Evolutionary conservation across 2,113 vertebrate genomes (phyloP).

Genomic region (Scartelaos histophorus): DNA sequence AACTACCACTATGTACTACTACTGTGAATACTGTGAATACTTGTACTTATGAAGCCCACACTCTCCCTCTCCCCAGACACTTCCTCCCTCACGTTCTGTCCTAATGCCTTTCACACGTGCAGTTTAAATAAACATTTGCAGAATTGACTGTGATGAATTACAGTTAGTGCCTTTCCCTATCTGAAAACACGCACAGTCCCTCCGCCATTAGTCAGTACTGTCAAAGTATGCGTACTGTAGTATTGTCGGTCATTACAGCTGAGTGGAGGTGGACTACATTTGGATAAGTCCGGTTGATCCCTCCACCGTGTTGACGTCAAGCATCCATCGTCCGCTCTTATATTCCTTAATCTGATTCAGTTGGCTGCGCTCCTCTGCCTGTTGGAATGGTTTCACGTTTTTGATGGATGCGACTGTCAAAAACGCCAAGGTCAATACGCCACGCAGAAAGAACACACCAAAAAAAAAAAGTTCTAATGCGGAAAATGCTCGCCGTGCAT

Average conservation of each 20-base stretch:
- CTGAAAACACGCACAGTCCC: conserved; percentile 54
- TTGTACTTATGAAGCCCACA: not conserved
- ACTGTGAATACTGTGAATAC: not conserved
- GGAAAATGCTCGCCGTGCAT: conserved; percentile 88
- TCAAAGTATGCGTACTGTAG: conserved; percentile 52
- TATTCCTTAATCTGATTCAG: conserved; percentile 91
- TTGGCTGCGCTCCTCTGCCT: conserved; percentile 83
- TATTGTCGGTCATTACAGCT: conserved; percentile 38
- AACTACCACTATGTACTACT: not conserved
- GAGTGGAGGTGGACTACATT: conserved; percentile 52
- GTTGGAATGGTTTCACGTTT: conserved; percentile 88
- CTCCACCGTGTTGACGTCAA: conserved; percentile 81
- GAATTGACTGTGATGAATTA: conserved; percentile 28
- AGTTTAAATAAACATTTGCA: not conserved
- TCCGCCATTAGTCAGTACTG: conserved; percentile 64
- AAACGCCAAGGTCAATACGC: conserved; percentile 94
- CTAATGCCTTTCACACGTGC: not conserved
- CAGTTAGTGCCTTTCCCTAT: conserved; percentile 43
- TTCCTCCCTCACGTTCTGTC: not conserved
- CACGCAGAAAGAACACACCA: conserved; percentile 72
- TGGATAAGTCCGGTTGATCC: conserved; percentile 80
- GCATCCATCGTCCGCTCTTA: conserved; percentile 89
- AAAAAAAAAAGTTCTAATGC: conserved; percentile 77
- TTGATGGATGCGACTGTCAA: conserved; percentile 98
- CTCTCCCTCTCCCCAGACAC: not conserved